These are phyloP conservation scores for Crossaster papposus DNA, from an alignment of 53 echinoderm and acorn worm species.

Conservation along the genomic window DNA sequence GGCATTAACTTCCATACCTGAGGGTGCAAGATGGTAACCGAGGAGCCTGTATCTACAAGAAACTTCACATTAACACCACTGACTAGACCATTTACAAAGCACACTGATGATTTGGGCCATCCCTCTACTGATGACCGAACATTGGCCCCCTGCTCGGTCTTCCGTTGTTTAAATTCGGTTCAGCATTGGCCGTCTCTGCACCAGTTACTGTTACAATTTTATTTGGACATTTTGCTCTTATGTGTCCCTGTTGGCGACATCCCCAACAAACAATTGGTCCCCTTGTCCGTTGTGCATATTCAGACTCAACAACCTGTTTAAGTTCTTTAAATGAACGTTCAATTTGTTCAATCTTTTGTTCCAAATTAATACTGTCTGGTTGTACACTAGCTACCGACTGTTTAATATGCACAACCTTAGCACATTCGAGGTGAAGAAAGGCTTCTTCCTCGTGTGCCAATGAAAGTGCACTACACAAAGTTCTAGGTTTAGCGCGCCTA, in stretches of 20 bases:
- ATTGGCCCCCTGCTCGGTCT: constrained; percentile 31
- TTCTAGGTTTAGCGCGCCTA: not conserved
- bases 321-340: not conserved
- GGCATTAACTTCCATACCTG: constrained; percentile 45
- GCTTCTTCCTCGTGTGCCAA: constrained; percentile 22
- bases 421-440: constrained; percentile 5
- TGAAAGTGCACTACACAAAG: not conserved
- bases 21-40: constrained; percentile 47
- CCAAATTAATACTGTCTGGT: too few relatives aligned
- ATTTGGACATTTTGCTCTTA: not conserved
- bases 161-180: not conserved
- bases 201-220: not conserved
- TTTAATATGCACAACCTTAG: not conserved
- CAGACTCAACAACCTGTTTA: constrained; percentile 2
- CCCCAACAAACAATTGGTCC: constrained; percentile 38
- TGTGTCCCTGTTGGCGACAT: constrained; percentile 10
- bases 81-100: constrained; percentile 30
- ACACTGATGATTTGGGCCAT: constrained; percentile 19
- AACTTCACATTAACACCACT: constrained; percentile 25
- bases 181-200: not conserved
- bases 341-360: not conserved
- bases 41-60: constrained; percentile 52
- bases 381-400: constrained; percentile 4
- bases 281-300: not conserved
- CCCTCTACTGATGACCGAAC: not conserved